Conservation (phyloP, 35 echinoderm and acorn worm genomes). For the Ophiothrix spiculata region DNA sequence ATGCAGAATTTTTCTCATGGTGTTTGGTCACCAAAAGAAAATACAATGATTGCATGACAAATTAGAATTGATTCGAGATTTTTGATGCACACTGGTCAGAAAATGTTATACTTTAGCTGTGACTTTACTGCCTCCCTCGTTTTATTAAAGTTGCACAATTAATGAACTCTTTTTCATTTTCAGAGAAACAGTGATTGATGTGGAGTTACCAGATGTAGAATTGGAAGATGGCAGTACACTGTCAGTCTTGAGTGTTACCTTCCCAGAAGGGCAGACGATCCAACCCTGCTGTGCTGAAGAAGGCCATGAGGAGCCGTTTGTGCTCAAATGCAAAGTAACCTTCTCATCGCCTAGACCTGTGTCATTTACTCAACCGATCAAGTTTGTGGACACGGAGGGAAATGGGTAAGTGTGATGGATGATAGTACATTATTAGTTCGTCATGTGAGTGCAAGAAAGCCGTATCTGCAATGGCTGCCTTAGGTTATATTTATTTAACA, state of each 20-base stretch:
- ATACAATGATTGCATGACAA: too few species aligned
- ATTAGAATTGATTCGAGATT: too few species aligned
- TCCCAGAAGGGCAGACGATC: conserved; percentile 88
- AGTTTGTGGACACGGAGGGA: conserved; percentile 80
- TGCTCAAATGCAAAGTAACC: conserved; percentile 80
- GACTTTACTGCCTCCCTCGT: too few species aligned
- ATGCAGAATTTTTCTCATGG: too few species aligned
- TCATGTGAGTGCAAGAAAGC: too few species aligned
- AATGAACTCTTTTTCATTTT: neutral
- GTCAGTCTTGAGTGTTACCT: conserved; percentile 78
- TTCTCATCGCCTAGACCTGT: conserved; percentile 90
- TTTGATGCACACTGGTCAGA: too few species aligned
- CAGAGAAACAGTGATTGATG: conserved; percentile 89
- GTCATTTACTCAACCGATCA: conserved; percentile 87
- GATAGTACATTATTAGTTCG: too few species aligned
- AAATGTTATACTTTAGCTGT: too few species aligned
- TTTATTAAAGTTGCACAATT: too few species aligned
- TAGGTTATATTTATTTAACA: too few species aligned
- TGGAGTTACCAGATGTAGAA: conserved; percentile 94
- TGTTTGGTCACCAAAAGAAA: too few species aligned
- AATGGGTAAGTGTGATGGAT: conserved; percentile 65
- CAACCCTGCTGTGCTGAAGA: conserved; percentile 68
- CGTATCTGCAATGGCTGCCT: too few species aligned
- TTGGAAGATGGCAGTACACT: conserved; percentile 82
- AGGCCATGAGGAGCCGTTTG: conserved; percentile 61